These are phyloP conservation scores for Apantesis nais DNA, from an alignment of 2,888 invertebrate species.

Conservation along the genomic window DNA sequence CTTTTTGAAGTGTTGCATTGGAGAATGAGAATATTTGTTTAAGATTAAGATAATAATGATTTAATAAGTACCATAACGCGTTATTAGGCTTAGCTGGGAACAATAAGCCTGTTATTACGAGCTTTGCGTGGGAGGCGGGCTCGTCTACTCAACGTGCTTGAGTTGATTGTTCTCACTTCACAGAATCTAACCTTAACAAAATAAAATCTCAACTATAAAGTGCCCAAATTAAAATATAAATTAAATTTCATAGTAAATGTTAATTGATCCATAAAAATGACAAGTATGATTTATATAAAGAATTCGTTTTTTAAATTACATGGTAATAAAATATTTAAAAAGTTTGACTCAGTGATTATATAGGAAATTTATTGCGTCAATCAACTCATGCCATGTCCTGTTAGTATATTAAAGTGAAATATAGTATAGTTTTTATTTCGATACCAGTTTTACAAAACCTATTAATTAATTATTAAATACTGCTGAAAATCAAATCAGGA, in stretches of 20 bases:
- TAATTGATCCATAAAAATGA: slow-evolving; percentile 41
- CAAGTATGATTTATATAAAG: slow-evolving; percentile 37
- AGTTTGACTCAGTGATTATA: slow-evolving; percentile 28
- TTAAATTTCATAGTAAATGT: slow-evolving; percentile 23
- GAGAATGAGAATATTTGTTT: slow-evolving; percentile 17
- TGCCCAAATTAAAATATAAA: slow-evolving; percentile 23
- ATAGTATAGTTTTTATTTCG: not conserved
- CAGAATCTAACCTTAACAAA: slow-evolving; percentile 31
- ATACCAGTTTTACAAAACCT: not conserved
- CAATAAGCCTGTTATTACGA: slow-evolving; percentile 51
- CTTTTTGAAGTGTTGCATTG: not conserved
- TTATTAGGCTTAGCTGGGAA: slow-evolving; percentile 47
- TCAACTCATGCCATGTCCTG: not conserved
- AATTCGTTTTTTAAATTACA: slow-evolving; percentile 35
- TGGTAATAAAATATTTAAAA: slow-evolving; percentile 24
- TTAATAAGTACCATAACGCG: slow-evolving; percentile 29
- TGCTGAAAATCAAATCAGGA: not conserved
- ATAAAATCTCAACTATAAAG: slow-evolving; percentile 17
- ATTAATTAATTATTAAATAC: not conserved
- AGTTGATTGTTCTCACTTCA: slow-evolving; percentile 39
- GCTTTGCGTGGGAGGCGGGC: slow-evolving; percentile 45
- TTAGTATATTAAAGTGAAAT: slow-evolving; percentile 1
- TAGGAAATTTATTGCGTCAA: slow-evolving; percentile 32
- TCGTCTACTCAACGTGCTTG: slow-evolving; percentile 36
- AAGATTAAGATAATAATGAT: slow-evolving; percentile 34